Base-by-base conservation (phyloP, 2,888 invertebrate species). In the Pyrrhosoma nymphula region DNA sequence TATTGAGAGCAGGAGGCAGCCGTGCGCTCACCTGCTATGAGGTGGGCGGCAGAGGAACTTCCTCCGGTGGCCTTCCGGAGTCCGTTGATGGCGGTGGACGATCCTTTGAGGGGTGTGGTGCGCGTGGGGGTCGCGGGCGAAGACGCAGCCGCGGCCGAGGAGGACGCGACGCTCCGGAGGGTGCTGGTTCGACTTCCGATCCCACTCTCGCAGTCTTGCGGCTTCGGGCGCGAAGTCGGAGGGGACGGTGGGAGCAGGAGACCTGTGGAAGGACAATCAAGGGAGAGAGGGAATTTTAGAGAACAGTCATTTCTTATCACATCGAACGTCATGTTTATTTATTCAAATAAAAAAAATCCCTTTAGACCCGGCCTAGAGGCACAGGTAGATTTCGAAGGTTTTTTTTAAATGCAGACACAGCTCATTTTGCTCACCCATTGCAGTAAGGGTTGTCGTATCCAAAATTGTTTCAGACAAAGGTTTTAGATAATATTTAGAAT, bases 101-200 rank as follows among this genome's bases (percentile, higher is more conserved):
- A 47, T 47, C 47, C 47, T 47, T 47, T 47, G 47, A 47, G 47
- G 47, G 47, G 47, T 4, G 47, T 47, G 47, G 47, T 47, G 47
- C 47, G 47, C 47, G 47, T 35, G 12, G 63, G 93, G 26, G 63
- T 39, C 26, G 47, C 47, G 47, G 39, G 63, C 69, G 69, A 35
- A 10, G 93, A 26, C 0, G 82, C 4, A 14, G 63, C 23, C 10
- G 47, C 93, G 16, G 93, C n/a, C 14, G 93, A 69, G 23, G 93
- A 93, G 23, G 93, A 93, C 12, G 93, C 93, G 47, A 93, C 47
- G 69, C 93, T 93, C n/a, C 93, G 93, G 39, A 93, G 47, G 75
- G 93, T 93, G 69, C 93, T 93, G 26, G 63, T 93, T 20, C 69
- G 93, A 69, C 93, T 93, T n/a, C 93, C 93, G 23, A 93, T 93